phyloP scores from a whole-genome alignment of 2,888 invertebrate species.

The Patella depressa region DNA sequence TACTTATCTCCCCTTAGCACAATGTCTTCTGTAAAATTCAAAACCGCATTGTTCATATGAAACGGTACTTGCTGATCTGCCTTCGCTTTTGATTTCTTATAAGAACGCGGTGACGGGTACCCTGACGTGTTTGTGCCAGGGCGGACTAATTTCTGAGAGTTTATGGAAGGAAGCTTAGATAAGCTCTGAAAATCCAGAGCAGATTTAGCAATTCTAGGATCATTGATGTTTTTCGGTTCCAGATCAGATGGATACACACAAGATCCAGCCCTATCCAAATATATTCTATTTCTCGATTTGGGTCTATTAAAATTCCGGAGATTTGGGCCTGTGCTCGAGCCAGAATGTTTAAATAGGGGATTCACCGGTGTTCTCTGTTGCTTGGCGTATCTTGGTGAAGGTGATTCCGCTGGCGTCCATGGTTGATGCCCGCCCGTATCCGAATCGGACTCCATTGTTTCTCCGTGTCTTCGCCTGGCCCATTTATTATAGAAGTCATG shows the following conservation, averaged over 20 bases:
- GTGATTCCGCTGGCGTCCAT: too few relatives aligned
- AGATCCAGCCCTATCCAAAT: neutral
- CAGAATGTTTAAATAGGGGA: neutral
- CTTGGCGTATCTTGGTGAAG: neutral
- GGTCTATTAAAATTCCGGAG: neutral
- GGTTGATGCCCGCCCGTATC: neutral
- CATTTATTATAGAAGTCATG: conserved; percentile 27
- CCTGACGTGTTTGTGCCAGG: neutral
- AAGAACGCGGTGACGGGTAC: too few relatives aligned
- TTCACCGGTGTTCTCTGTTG: neutral
- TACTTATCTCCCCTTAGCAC: neutral
- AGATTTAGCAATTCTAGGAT: neutral
- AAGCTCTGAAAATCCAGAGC: neutral
- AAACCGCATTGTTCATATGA: neutral
- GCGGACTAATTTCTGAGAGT: neutral
- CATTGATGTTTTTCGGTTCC: neutral
- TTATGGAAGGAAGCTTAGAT: neutral
- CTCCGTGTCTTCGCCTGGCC: conserved; percentile 6
- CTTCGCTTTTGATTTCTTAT: neutral
- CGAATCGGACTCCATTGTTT: neutral
- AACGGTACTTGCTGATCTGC: neutral
- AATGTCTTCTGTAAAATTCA: conserved; percentile 2
- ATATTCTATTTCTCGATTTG: neutral
- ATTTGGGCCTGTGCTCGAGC: too few relatives aligned
- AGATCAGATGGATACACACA: neutral